Conservation (phyloP, 2,797 vertebrate species). For the Sebastes iracundus region DNA sequence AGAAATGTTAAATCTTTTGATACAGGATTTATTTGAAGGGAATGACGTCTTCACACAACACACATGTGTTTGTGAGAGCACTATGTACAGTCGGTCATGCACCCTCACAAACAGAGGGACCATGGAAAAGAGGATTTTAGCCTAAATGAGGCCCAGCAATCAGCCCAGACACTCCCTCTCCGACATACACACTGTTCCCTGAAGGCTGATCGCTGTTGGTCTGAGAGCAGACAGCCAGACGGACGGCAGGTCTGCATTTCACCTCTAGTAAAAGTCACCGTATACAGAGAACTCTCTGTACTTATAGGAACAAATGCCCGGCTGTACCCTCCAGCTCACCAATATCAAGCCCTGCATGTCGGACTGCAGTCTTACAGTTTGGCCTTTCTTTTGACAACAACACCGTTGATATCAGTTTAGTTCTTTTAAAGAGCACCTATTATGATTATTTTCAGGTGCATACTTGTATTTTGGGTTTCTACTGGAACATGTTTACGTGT, state of each 20-base stretch:
- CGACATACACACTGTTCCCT: not conserved
- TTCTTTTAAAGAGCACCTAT: too few relatives aligned
- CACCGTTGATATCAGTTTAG: not conserved
- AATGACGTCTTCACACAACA: not conserved
- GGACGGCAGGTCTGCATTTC: not conserved
- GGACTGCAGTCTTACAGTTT: not conserved
- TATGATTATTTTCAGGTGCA: too few relatives aligned
- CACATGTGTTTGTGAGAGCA: slow-evolving; percentile 3
- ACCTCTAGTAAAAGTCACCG: not conserved
- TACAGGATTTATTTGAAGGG: not conserved
- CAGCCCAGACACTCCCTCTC: slow-evolving; percentile 8
- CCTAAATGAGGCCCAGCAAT: slow-evolving; percentile 27
- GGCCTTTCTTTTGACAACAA: not conserved
- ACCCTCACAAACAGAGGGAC: slow-evolving; percentile 17
- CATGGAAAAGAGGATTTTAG: slow-evolving; percentile 34
- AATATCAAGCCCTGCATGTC: not conserved
- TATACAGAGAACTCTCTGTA: slow-evolving; percentile 42
- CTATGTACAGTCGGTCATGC: too few relatives aligned
- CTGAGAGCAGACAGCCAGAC: not conserved
- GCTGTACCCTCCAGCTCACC: slow-evolving; percentile 8
- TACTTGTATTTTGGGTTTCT: too few relatives aligned
- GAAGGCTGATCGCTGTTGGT: not conserved
- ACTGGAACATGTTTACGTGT: too few relatives aligned
- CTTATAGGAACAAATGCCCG: slow-evolving; percentile 10
- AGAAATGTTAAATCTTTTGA: not conserved